Evolutionary conservation across 2,113 vertebrate species (phyloP).

Genomic region (Salminus brasiliensis): DNA sequence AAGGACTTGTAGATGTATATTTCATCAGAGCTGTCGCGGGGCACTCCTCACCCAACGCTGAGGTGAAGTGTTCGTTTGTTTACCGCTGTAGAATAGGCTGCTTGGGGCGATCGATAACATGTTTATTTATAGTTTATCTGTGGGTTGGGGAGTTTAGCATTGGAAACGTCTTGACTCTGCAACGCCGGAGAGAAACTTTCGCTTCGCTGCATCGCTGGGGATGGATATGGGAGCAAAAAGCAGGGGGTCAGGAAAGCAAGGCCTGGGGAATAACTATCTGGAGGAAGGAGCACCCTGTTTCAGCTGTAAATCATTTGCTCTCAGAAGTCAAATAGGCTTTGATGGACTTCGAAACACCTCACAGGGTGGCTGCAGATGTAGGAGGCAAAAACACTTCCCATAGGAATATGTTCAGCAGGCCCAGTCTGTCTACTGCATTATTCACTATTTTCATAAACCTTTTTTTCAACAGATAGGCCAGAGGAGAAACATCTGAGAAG

Average conservation of each 20-base stretch:
- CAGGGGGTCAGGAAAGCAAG: neutral
- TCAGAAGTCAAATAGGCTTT: neutral
- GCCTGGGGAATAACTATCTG: neutral
- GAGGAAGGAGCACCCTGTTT: neutral
- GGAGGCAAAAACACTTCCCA: neutral
- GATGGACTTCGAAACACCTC: neutral
- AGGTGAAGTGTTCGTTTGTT: slow-evolving; percentile 49
- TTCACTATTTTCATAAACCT: neutral
- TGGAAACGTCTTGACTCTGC: slow-evolving; percentile 1
- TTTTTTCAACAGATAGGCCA: neutral
- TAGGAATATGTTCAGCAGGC: neutral
- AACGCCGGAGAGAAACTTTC: neutral
- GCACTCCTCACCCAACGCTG: slow-evolving; percentile 12
- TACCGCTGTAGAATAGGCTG: slow-evolving; percentile 48
- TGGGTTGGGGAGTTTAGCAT: slow-evolving; percentile 32
- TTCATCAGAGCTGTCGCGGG: slow-evolving; percentile 54
- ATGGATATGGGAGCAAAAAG: neutral
- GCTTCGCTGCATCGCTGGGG: neutral
- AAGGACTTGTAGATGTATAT: slow-evolving; percentile 67
- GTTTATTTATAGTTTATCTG: slow-evolving; percentile 44
- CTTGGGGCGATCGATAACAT: slow-evolving; percentile 52
- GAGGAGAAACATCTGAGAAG: too few relatives aligned
- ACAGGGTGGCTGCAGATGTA: neutral
- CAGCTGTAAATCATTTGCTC: neutral
- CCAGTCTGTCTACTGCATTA: neutral